Evolutionary conservation across 2,888 invertebrate species (phyloP).

Genomic region (Taphrorychus bicolor): DNA sequence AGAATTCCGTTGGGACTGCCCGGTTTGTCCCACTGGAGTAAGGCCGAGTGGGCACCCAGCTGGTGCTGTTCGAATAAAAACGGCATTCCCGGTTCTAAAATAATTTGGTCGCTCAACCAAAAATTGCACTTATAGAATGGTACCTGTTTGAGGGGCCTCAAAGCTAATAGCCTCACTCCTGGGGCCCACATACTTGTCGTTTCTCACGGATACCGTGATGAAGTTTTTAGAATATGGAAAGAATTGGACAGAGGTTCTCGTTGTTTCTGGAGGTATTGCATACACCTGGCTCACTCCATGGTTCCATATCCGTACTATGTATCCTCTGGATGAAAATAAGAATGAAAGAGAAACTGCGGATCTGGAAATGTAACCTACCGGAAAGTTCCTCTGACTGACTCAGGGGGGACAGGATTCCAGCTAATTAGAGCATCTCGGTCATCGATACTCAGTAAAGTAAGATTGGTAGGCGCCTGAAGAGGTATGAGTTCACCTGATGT

Average conservation of each 20-base stretch:
- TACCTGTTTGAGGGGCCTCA: constrained; percentile 54
- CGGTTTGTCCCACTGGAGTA: constrained; percentile 52
- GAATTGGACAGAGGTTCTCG: constrained; percentile 50
- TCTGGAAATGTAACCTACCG: constrained; percentile 18
- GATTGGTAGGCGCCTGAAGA: constrained; percentile 49
- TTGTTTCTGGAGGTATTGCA: constrained; percentile 50
- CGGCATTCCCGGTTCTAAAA: constrained; percentile 50
- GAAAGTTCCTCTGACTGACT: constrained; percentile 51
- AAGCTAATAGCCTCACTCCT: constrained; percentile 52
- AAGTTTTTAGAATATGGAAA: constrained; percentile 54
- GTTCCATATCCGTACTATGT: constrained; percentile 53
- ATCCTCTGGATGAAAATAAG: constrained; percentile 43
- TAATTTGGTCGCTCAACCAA: not conserved
- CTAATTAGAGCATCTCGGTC: constrained; percentile 49
- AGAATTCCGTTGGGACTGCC: constrained; percentile 51
- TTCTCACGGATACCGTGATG: constrained; percentile 51
- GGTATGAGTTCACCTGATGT: constrained; percentile 51
- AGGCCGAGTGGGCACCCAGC: constrained; percentile 48
- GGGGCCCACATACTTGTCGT: constrained; percentile 54
- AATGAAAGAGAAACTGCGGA: not conserved
- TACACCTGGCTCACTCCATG: constrained; percentile 51
- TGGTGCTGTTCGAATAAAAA: constrained; percentile 49
- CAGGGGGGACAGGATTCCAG: constrained; percentile 49
- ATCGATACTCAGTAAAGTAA: constrained; percentile 49
- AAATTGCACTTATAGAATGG: not conserved